Evolutionary conservation across 2,888 invertebrate genomes (phyloP).

Genomic region (Idaea biselata): DNA sequence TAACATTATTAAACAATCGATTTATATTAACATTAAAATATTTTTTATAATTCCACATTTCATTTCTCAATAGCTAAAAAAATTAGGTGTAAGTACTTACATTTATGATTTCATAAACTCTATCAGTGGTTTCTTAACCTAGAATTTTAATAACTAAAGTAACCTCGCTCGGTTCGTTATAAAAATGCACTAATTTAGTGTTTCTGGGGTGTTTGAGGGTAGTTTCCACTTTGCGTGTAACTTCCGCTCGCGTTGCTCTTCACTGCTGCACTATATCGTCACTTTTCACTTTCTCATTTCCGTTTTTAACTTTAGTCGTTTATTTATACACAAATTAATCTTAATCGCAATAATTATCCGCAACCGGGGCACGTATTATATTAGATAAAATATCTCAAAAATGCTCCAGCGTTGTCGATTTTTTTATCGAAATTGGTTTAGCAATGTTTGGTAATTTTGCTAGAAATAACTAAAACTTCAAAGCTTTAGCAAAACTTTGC

Average conservation of each 20-base stretch:
- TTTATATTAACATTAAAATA: slow-evolving; percentile 63
- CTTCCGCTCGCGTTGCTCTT: background rate
- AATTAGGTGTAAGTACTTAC: slow-evolving; percentile 36
- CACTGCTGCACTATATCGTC: background rate
- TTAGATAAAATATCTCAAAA: too few relatives aligned
- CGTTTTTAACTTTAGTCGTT: background rate
- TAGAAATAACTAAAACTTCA: too few relatives aligned
- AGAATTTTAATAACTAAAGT: slow-evolving; percentile 31
- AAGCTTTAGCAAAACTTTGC: too few relatives aligned
- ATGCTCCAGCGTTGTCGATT: too few relatives aligned
- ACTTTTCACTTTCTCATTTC: background rate
- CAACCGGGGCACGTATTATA: too few relatives aligned
- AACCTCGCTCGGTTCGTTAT: slow-evolving; percentile 37
- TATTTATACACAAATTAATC: background rate
- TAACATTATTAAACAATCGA: slow-evolving; percentile 65
- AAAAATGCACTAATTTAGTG: slow-evolving; percentile 36
- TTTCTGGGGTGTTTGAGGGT: slow-evolving; percentile 44
- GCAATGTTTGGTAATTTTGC: too few relatives aligned
- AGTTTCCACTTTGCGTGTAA: slow-evolving; percentile 3
- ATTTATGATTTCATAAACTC: slow-evolving; percentile 46
- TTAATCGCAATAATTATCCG: background rate
- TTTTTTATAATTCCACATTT: slow-evolving; percentile 62
- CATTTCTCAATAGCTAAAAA: slow-evolving; percentile 51
- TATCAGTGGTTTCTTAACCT: slow-evolving; percentile 42
- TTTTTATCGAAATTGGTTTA: too few relatives aligned